Conservation (phyloP, 2,797 vertebrate species). For the Florisuga fusca region DNA sequence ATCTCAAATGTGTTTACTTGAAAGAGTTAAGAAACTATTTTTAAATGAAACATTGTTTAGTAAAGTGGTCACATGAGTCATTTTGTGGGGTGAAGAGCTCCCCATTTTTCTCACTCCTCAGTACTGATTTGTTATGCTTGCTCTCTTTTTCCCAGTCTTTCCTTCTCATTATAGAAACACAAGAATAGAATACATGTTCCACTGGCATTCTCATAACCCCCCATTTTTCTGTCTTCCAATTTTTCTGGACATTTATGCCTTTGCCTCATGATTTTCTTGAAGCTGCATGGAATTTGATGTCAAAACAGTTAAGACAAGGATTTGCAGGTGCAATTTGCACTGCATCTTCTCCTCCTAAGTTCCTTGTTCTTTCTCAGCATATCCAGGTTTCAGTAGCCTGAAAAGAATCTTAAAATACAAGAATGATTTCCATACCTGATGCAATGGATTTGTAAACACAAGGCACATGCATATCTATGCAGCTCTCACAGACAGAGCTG, state of each 20-base stretch:
- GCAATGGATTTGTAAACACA: background rate
- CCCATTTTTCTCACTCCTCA: background rate
- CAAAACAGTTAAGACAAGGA: background rate
- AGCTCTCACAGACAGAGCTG: background rate
- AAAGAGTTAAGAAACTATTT: background rate
- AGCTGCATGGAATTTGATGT: background rate
- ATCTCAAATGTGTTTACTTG: background rate
- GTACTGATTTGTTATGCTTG: background rate
- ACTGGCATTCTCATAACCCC: background rate
- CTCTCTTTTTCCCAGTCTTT: background rate
- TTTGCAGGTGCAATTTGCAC: background rate
- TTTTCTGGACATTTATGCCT: background rate
- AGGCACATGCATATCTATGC: background rate
- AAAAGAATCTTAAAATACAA: background rate
- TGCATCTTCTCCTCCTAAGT: background rate
- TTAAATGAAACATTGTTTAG: background rate
- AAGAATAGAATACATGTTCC: background rate
- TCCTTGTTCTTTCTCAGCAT: background rate
- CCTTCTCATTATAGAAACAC: background rate
- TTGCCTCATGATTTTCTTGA: background rate
- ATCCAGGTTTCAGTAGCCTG: background rate
- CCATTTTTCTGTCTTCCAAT: background rate
- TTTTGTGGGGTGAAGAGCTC: background rate
- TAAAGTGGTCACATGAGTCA: background rate
- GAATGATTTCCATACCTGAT: background rate